phyloP scores from a whole-genome alignment of 2,888 invertebrate species.

The Nezara viridula region DNA sequence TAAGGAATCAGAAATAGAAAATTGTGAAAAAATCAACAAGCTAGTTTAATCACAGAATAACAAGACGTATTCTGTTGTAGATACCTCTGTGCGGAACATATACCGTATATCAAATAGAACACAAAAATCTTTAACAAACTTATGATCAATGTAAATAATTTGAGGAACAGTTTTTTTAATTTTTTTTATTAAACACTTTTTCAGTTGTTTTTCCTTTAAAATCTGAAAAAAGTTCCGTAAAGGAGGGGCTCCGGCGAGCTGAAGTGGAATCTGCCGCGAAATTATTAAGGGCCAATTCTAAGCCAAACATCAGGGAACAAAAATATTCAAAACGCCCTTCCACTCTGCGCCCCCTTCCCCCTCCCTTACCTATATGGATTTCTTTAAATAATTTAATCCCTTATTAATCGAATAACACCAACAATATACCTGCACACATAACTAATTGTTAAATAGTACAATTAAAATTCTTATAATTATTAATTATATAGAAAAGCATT shows the following conservation, averaged over 20 bases:
- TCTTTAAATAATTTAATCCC: conserved; percentile 63
- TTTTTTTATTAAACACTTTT: conserved; percentile 50
- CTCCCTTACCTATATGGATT: conserved; percentile 47
- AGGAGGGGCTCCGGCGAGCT: conserved; percentile 54
- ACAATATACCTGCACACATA: conserved; percentile 65
- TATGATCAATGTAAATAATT: conserved; percentile 50
- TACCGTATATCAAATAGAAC: conserved; percentile 60
- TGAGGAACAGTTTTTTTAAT: conserved; percentile 57
- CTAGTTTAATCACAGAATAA: conserved; percentile 59
- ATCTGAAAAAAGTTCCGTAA: conserved; percentile 55
- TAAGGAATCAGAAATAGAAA: conserved; percentile 54
- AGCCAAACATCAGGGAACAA: neutral
- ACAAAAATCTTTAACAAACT: conserved; percentile 58
- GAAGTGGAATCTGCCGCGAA: neutral
- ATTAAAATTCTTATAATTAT: conserved; percentile 65
- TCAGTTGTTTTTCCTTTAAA: conserved; percentile 51
- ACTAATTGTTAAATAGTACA: conserved; percentile 65
- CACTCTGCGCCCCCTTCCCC: conserved; percentile 52
- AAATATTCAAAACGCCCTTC: neutral
- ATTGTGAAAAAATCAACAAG: conserved; percentile 52
- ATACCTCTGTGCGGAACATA: conserved; percentile 60
- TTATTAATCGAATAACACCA: conserved; percentile 63
- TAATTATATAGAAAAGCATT: conserved; percentile 68
- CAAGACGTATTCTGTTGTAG: conserved; percentile 54
- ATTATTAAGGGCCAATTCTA: neutral